Percentiles rank a stretch among this genome's conserved stretches.
These are phyloP conservation scores for Rhynchonycteris naso DNA, from an alignment of 2,797 vertebrate species.

Conservation along the genomic window DNA sequence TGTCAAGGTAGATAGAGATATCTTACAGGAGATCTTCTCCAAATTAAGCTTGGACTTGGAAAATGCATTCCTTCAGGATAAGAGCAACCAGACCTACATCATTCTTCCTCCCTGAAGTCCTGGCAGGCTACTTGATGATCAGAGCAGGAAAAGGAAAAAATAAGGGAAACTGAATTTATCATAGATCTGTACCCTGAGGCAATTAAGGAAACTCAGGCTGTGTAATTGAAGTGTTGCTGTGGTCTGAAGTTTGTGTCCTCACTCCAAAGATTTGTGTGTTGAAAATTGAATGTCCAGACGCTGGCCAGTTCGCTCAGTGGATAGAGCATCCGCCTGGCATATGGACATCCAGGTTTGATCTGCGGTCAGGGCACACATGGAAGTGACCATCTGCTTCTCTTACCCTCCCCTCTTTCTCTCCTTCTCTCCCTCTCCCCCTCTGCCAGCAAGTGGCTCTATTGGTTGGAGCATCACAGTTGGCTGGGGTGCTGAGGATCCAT, in stretches of 20 bases:
- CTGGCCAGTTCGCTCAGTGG: no score
- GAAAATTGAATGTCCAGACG: no score
- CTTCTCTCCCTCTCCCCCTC: no score
- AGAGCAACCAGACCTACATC: neutral
- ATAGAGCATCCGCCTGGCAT: no score
- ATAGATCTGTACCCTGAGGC: neutral
- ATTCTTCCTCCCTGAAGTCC: neutral
- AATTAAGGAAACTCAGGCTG: neutral
- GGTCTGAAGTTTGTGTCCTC: neutral
- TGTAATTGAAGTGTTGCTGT: neutral
- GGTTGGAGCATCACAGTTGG: no score
- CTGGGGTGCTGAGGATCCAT: no score
- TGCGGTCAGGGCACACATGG: no score
- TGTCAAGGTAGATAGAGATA: neutral
- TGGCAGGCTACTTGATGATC: neutral
- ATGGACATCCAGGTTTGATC: no score
- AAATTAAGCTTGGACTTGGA: neutral
- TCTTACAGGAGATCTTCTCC: neutral
- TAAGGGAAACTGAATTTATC: neutral
- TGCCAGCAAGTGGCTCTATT: no score
- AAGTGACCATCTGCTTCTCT: no score
- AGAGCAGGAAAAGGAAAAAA: conserved; percentile 1
- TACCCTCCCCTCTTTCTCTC: no score
- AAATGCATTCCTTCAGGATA: neutral
- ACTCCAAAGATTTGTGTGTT: no score